Base-by-base conservation (phyloP, 2,888 invertebrate species). In the Andrena marginata region DNA sequence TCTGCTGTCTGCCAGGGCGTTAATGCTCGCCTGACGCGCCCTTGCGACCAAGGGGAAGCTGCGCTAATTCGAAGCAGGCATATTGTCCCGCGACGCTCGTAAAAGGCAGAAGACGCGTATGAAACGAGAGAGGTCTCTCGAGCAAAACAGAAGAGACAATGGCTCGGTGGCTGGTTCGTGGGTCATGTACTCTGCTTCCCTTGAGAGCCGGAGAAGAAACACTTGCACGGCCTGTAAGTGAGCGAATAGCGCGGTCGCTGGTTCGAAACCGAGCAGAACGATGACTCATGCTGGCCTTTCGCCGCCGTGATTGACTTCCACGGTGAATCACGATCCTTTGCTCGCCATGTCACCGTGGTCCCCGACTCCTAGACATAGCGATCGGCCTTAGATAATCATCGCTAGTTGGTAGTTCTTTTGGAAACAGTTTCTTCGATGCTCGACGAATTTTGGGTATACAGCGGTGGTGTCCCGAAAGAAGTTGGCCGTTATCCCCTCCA, bases 201-300 rank as follows among this genome's bases (percentile, higher is more conserved):
- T 20, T n/a, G 59, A 35, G 73, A 29, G 59, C 35, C 48, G 16
- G 48, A 26, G 16, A 49, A 63, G 23, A 23, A 72, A 54, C 68
- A 68, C 29, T 72, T 48, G 16, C 49, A 59, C 35, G 3, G 54
- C 49, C 13, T 51, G n/a, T 5, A 2, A 33, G 82, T 62, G 68
- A 85, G 69, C 82, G 65, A 74, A 31, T 72, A 65, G 76, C 77
- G 80, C 76, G 78, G 62, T 86, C 82, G 84, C 74, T 84, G 80
- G 82, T 82, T 80, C 79, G 86, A 87, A 82, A 86, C 85, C 85
- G 82, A 85, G 77, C 72, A 56, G 54, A 42, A 68, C 80, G 84
- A 84, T 89, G 89, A 89, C 82, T 89, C 89, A 89, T 71, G 69
- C 59, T 35, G 62, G 42, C 77, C 78, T 85, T 71, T 85, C 71